phyloP scores from a whole-genome alignment of 2,113 vertebrate genomes.

The Recurvirostra avosetta region DNA sequence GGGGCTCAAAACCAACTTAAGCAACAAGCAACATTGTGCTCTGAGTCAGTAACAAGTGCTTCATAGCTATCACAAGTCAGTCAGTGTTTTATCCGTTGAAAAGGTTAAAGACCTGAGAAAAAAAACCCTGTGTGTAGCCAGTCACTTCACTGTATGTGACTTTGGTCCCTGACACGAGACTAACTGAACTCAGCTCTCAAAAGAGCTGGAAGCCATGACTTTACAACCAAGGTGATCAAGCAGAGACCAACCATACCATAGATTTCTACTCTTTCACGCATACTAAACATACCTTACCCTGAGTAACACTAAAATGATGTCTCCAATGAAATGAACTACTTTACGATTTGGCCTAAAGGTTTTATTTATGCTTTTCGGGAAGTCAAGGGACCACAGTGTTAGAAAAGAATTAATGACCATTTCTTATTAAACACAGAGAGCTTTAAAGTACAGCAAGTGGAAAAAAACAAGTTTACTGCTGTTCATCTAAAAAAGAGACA shows the following conservation, averaged over 20 bases:
- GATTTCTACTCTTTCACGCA: neutral
- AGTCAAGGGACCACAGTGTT: slow-evolving; percentile 38
- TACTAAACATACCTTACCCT: neutral
- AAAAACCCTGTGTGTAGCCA: neutral
- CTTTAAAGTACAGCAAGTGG: neutral
- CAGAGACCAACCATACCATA: neutral
- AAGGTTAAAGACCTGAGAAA: neutral
- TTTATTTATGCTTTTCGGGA: slow-evolving; percentile 52
- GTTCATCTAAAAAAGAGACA: neutral
- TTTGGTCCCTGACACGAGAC: neutral
- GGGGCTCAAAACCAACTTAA: neutral
- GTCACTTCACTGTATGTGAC: neutral
- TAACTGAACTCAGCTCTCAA: neutral
- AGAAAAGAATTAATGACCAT: slow-evolving; percentile 30
- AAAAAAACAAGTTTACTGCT: slow-evolving; percentile 1
- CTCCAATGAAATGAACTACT: slow-evolving; percentile 50
- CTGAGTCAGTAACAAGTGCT: neutral
- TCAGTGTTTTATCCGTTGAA: neutral
- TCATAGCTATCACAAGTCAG: neutral
- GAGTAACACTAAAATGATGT: slow-evolving; percentile 22
- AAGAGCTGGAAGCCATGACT: neutral
- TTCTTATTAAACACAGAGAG: slow-evolving; percentile 50
- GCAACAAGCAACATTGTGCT: neutral
- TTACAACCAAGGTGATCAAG: neutral
- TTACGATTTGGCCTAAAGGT: slow-evolving; percentile 41